Evolutionary conservation across 2,113 vertebrate genomes (phyloP).

Genomic region (rabbit (Oryctolagus cuniculus)): mOryCun1.1 NC_091443.1:114979001-114979500

Average conservation of each 20-base stretch:
- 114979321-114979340: slow-evolving; percentile 88
- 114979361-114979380: slow-evolving; percentile 91
- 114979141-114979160: too few relatives aligned
- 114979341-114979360: slow-evolving; percentile 93
- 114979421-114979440: slow-evolving; percentile 87
- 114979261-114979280: slow-evolving; percentile 94
- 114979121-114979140: too few relatives aligned
- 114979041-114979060: too few relatives aligned
- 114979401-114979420: slow-evolving; percentile 90
- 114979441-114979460: slow-evolving; percentile 80
- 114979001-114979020: too few relatives aligned
- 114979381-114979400: slow-evolving; percentile 87
- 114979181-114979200: too few relatives aligned
- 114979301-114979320: slow-evolving; percentile 91
- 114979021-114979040: too few relatives aligned
- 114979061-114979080: too few relatives aligned
- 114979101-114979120: too few relatives aligned
- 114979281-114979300: slow-evolving; percentile 91
- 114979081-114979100: too few relatives aligned
- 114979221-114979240: slow-evolving; percentile 89
- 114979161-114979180: too few relatives aligned
- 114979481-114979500: slow-evolving; percentile 87
- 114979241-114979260: slow-evolving; percentile 88
- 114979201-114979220: slow-evolving; percentile 90
- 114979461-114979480: slow-evolving; percentile 92